Conservation (phyloP, 2,888 invertebrate genomes). For the Chironomus tentans region DNA sequence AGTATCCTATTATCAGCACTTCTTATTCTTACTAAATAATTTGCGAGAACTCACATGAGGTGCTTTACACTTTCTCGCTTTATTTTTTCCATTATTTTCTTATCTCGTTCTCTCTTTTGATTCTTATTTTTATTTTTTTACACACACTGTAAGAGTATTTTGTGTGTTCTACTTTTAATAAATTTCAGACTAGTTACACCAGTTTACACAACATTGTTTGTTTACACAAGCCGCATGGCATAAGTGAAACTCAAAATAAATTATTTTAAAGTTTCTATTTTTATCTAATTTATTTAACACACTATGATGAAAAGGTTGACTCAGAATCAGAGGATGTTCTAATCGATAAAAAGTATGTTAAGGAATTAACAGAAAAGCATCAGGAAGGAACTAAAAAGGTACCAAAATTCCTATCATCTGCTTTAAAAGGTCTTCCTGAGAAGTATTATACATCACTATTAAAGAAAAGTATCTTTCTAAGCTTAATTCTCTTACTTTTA, state of each 20-base stretch:
- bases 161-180: too few relatives aligned
- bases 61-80: background rate
- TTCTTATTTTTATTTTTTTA: too few relatives aligned
- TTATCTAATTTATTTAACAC: too few relatives aligned
- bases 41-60: background rate
- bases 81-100: background rate
- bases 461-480: too few relatives aligned
- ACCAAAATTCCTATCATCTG: constrained; percentile 70
- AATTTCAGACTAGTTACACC: too few relatives aligned
- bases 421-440: constrained; percentile 71
- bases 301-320: constrained; percentile 48
- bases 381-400: constrained; percentile 89
- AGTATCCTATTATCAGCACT: too few relatives aligned
- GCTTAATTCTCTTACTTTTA: constrained; percentile 38
- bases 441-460: constrained; percentile 46
- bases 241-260: too few relatives aligned
- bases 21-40: too few relatives aligned
- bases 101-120: background rate
- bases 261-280: too few relatives aligned
- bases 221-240: too few relatives aligned
- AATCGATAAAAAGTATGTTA: constrained; percentile 56
- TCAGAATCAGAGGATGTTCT: constrained; percentile 66
- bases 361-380: constrained; percentile 66
- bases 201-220: too few relatives aligned
- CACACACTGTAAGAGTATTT: too few relatives aligned